Base-by-base conservation (phyloP, 2,797 vertebrate species). In the Xyrichtys novacula region DNA sequence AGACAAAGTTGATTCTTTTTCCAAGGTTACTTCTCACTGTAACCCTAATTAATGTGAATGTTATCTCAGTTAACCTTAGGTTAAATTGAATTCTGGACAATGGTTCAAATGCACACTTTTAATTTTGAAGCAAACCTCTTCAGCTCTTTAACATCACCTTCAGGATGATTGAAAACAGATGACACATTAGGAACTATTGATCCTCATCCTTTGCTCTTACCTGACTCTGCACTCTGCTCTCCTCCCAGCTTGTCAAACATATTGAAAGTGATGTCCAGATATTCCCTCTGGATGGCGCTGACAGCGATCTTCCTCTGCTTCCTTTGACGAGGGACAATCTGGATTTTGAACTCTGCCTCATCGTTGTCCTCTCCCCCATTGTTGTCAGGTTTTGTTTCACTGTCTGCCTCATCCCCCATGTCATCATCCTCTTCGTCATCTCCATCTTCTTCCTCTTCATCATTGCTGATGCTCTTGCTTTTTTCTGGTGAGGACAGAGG, bases 291-390 rank as follows among this genome's bases (percentile, higher is more conserved):
- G 85, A 99, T 99, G 69, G 97, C 97, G 6, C 97, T 99, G 72
- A 99, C 98, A 0, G 98, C 98, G 11, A 99, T 99, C 94, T 99
- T 99, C 71, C 98, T 95, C 88, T 99, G 95, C 62, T 99, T 99
- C 52, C 97, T 95, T 72, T 99, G 98, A 19, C 98, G 93, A 43
- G 97, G 98, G 47, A 99, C 96, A 15, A 99, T 99, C 88, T 99
- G 98, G 77, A 99, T 99, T 90, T 97, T 99, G 81, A 99, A 99
- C 80, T 99, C 97, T 0, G 97, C 94, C 64, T 98, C 98, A 7
- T 98, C 97, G 0, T 86, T 92, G 23, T 93, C 93, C 0, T 93
- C 91, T 0, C 63, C 87, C 28, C 43, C 43, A 22, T 48, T 23
- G 1, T 91, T 83, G 5, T 92, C 91, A 0, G 81, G 85, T 84